Base-by-base conservation (phyloP, 2,888 invertebrate genomes). In the Hyposoter dolosus region DNA sequence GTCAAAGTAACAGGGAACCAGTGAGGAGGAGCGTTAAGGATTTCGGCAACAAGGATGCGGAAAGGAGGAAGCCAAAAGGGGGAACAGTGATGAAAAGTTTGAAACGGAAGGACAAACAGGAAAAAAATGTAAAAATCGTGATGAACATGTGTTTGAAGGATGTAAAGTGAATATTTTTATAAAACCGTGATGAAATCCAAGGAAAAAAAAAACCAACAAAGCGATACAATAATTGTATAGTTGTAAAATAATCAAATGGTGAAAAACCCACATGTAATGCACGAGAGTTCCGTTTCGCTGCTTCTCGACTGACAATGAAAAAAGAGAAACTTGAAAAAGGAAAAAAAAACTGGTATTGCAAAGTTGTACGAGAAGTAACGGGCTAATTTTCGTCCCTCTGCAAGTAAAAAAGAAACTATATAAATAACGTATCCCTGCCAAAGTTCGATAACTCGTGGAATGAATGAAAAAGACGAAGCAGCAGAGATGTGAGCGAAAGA, bases 101-200 rank as follows among this genome's bases (percentile, higher is more conserved):
- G 23, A 53, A 65, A 28, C 3, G 19, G 1, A 75, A 74, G n/a
- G 17, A 53, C 63, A 50, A 75, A 72, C 40, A 40, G 40, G 15
- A 45, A 28, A 3, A 56, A 79, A 17, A 19, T 19, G 0, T 60
- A 63, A 35, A 75, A 60, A 53, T 80, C 32, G 35, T 72, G 15
- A 71, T 81, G 72, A 15, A 63, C 60, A 78, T 81, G 81, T 77
- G 79, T 82, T 86, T 82, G 79, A 77, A 40, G 53, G 56, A 60
- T 35, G 63, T 56, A 79, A 77, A 86, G 71, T 80, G 60, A 87
- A 86, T 88, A 88, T 88, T 88, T 88, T 88, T 88, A 50, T 88
- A 88, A 84, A 74, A 86, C 63, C 68, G 43, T 47, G 72, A 74
- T 56, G 45, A 15, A 71, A 83, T 23, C 40, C 47, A 19, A 81